These are phyloP conservation scores for Scrobipalpa atriplicella DNA, from an alignment of 2,888 invertebrate species.

Conservation along the genomic window DNA sequence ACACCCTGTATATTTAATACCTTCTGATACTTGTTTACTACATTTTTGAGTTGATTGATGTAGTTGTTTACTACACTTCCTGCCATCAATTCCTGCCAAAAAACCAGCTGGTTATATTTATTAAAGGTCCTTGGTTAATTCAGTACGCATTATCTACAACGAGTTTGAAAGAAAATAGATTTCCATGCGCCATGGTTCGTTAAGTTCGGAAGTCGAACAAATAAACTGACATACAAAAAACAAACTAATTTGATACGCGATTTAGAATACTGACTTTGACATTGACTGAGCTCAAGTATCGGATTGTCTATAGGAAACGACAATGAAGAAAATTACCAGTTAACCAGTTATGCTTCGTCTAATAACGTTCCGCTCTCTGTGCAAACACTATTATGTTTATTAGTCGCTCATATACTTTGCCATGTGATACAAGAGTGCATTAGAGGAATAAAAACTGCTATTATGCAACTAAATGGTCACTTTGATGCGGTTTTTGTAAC, in stretches of 20 bases:
- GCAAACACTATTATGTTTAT: slow-evolving; percentile 10
- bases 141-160: too few relatives aligned
- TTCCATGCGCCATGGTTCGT: slow-evolving; percentile 6
- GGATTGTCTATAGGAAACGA: slow-evolving; percentile 17
- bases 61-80: too few relatives aligned
- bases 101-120: too few relatives aligned
- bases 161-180: too few relatives aligned
- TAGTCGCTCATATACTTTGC: slow-evolving; percentile 15
- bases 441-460: background rate
- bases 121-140: too few relatives aligned
- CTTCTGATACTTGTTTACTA: too few relatives aligned
- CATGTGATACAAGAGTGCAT: background rate
- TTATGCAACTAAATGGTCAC: background rate
- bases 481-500: background rate
- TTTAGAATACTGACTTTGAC: slow-evolving; percentile 26
- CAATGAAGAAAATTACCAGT: slow-evolving; percentile 24
- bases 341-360: slow-evolving; percentile 21
- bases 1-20: too few relatives aligned
- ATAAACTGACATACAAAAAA: background rate
- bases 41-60: too few relatives aligned
- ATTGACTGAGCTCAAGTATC: slow-evolving; percentile 4
- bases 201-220: background rate
- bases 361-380: slow-evolving; percentile 27
- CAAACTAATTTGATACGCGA: slow-evolving; percentile 18
- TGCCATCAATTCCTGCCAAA: too few relatives aligned